A percentile compares a stretch with the other conserved stretches of the same genome.
phyloP scores from a whole-genome alignment of 2,113 vertebrate species.

The Anguilla rostrata region DNA sequence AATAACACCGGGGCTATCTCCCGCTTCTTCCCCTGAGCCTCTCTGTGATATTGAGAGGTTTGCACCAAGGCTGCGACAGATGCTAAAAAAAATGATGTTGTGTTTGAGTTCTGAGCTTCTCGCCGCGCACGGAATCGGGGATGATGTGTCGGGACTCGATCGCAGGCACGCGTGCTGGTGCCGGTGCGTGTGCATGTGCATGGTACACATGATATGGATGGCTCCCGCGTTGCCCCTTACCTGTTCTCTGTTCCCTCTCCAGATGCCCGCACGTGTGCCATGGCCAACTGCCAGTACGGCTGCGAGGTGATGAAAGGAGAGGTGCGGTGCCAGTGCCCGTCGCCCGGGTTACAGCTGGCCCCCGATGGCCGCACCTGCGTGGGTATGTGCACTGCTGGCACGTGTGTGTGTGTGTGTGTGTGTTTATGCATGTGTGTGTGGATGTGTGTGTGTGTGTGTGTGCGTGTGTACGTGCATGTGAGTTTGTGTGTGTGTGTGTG shows the following conservation, averaged over 20 bases:
- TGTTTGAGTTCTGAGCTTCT: background rate
- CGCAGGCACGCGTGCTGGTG: too few relatives aligned
- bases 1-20: background rate
- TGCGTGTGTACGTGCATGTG: too few relatives aligned
- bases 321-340: slow-evolving; percentile 85
- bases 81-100: background rate
- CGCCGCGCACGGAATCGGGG: too few relatives aligned
- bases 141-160: background rate
- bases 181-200: slow-evolving; percentile 5
- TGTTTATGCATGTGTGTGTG: slow-evolving; percentile 5
- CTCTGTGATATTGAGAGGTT: background rate
- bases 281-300: slow-evolving; percentile 95
- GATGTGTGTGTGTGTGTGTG: background rate
- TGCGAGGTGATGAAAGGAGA: slow-evolving; percentile 85
- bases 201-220: background rate
- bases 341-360: slow-evolving; percentile 83
- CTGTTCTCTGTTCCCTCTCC: slow-evolving; percentile 9
- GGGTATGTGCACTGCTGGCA: slow-evolving; percentile 59
- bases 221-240: background rate
- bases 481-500: too few relatives aligned
- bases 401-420: slow-evolving; percentile 5
- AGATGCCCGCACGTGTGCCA: slow-evolving; percentile 81
- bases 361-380: slow-evolving; percentile 83
- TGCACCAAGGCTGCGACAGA: background rate
- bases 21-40: background rate